Base-by-base conservation (phyloP, 2,113 vertebrate species). In the Pachycephala philippinensis region DNA sequence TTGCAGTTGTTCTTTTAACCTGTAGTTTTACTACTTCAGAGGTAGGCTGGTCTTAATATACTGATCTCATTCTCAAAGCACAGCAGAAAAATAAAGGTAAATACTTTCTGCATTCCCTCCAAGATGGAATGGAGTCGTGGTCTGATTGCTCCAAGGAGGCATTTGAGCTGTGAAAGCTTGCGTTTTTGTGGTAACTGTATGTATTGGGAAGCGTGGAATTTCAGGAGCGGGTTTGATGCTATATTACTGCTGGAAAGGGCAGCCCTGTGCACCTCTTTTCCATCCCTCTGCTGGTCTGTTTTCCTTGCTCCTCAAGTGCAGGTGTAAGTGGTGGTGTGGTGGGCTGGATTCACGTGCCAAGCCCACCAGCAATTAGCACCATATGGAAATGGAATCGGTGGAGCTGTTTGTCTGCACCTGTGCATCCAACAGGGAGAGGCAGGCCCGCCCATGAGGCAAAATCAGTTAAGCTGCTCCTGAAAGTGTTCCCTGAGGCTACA, bases 321-420 rank as follows among this genome's bases (percentile, higher is more conserved):
- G 44, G n/a, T 61, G 1, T 28, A 8, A 69, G 31, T n/a, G 65
- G 26, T 21, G 35, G 21, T 44, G 66, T 57, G n/a, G 13, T 52
- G 2, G 6, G 24, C 57, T 49, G 45, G 72, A 33, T 65, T 59
- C 9, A 6, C 0, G 24, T 6, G 5, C 64, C 37, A 33, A 30
- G 24, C 12, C 0, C 3, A 11, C 11, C 3, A 6, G 66, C n/a
- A 31, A 3, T n/a, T 20, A 24, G 50, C 35, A 19, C 13, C 18
- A 0, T 6, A 3, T 5, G 39, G 64, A 24, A 65, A 7, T 15
- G 3, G 53, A 17, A 6, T 13, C 9, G 14, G 0, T 7, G 22
- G 70, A 52, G 27, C 44, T 9, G 7, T 11, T 23, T 30, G 28
- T 37, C 52, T 61, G 60, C 30, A 1, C 19, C 39, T 19, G 8